Conservation (phyloP, 2,113 vertebrate species). For the Oreochromis aureus region DNA sequence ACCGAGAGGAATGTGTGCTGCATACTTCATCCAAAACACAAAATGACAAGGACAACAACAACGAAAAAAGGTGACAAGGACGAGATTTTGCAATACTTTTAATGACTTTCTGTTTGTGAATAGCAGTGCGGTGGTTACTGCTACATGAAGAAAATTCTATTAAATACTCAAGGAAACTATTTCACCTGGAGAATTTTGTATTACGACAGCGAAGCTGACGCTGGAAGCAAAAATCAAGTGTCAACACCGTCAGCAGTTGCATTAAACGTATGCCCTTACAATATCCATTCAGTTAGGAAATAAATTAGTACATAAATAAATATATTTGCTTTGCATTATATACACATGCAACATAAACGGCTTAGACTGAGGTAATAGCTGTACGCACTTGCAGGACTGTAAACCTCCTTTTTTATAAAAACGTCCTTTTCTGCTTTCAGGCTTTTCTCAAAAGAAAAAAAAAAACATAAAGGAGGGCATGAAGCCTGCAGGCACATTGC, state of each 20-base stretch:
- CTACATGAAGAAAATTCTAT: not conserved
- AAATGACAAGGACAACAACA: not conserved
- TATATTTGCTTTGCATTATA: not conserved
- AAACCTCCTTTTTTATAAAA: not conserved
- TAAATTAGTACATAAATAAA: not conserved
- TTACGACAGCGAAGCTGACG: not conserved
- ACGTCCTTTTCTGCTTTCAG: not conserved
- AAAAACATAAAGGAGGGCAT: not conserved
- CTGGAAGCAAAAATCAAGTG: not conserved
- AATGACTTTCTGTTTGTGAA: not conserved
- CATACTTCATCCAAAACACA: not conserved
- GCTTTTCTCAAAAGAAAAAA: not conserved
- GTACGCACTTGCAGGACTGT: not conserved
- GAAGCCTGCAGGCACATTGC: not conserved
- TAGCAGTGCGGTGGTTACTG: not conserved
- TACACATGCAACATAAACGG: not conserved
- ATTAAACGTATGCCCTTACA: not conserved
- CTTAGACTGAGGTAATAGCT: not conserved
- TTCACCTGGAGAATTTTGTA: not conserved
- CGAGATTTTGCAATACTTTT: constrained; percentile 9
- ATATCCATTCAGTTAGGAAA: not conserved
- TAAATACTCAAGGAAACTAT: not conserved
- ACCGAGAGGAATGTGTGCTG: not conserved
- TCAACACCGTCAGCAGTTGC: not conserved
- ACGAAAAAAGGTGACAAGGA: not conserved